phyloP scores from a whole-genome alignment of 2,113 vertebrate species.

The Pachyramphus minor region DNA sequence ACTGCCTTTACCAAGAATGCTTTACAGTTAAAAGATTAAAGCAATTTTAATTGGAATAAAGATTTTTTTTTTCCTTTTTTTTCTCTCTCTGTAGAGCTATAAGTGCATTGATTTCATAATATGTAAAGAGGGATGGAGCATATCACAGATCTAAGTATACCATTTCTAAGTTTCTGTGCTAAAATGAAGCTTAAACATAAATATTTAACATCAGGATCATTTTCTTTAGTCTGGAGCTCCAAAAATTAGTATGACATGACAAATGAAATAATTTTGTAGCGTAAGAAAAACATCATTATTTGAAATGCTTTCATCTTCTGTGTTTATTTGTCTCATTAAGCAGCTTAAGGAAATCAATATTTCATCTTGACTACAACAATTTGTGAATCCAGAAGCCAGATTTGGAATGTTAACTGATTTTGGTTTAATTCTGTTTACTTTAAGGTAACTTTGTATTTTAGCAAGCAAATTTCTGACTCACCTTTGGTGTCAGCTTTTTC shows the following conservation, averaged over 20 bases:
- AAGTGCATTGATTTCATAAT: not conserved
- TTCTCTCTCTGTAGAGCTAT: not conserved
- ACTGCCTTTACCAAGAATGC: not conserved
- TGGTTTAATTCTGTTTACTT: not conserved
- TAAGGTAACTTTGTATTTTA: not conserved
- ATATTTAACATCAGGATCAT: not conserved
- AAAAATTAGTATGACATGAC: not conserved
- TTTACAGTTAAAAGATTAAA: not conserved
- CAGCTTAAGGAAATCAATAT: not conserved
- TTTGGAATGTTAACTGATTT: not conserved
- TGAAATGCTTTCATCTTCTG: not conserved
- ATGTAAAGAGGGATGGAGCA: accelerated
- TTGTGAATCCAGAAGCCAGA: not conserved
- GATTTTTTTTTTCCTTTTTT: accelerated
- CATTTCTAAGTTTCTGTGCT: not conserved
- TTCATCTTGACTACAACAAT: not conserved
- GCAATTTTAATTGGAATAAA: not conserved
- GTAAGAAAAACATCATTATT: not conserved
- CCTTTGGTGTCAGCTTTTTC: not conserved
- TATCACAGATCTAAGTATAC: not conserved
- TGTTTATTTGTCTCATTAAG: constrained; percentile 26
- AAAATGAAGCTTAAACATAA: not conserved
- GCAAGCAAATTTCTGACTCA: not conserved
- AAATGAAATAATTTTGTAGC: constrained; percentile 1
- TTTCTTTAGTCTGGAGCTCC: not conserved